Percentiles rank a stretch among this genome's conserved stretches.
phyloP scores from a whole-genome alignment of 1,140 invertebrate species.

The Drosophila micromelanica region DNA sequence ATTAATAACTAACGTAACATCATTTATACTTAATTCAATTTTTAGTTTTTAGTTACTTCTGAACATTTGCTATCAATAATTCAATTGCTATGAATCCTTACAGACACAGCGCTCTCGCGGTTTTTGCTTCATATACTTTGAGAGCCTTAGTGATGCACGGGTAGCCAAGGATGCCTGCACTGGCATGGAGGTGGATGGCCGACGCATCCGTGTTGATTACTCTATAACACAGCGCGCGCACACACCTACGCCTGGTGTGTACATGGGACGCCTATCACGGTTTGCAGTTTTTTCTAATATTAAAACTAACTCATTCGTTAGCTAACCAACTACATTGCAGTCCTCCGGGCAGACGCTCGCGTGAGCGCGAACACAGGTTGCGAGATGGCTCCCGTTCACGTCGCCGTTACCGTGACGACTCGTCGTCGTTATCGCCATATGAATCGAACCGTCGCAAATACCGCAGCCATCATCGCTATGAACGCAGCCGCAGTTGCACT shows the following conservation, averaged over 20 bases:
- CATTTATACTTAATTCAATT: too few species aligned
- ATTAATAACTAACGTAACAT: slow-evolving; percentile 1
- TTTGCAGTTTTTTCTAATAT: slow-evolving; percentile 22
- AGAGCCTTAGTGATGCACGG: slow-evolving; percentile 94
- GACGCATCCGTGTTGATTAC: slow-evolving; percentile 97
- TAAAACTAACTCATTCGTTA: background rate
- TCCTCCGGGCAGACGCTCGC: slow-evolving; percentile 20
- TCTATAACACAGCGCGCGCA: slow-evolving; percentile 99
- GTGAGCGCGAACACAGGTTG: slow-evolving; percentile 22
- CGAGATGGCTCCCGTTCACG: slow-evolving; percentile 30
- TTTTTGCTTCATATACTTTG: slow-evolving; percentile 99
- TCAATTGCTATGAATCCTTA: background rate
- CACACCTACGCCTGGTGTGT: slow-evolving; percentile 98
- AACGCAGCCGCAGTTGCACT: slow-evolving; percentile 34
- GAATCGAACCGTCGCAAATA: slow-evolving; percentile 37
- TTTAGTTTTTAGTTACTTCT: too few species aligned
- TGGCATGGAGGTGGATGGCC: slow-evolving; percentile 97
- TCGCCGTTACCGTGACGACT: slow-evolving; percentile 23
- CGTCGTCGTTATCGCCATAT: slow-evolving; percentile 2
- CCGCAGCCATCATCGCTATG: slow-evolving; percentile 48
- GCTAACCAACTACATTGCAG: background rate
- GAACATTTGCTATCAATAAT: background rate
- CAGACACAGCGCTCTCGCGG: slow-evolving; percentile 96
- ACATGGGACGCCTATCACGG: slow-evolving; percentile 96
- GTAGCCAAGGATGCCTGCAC: slow-evolving; percentile 96